phyloP scores from a whole-genome alignment of 2,797 vertebrate genomes.

The Muscicapa striata region DNA sequence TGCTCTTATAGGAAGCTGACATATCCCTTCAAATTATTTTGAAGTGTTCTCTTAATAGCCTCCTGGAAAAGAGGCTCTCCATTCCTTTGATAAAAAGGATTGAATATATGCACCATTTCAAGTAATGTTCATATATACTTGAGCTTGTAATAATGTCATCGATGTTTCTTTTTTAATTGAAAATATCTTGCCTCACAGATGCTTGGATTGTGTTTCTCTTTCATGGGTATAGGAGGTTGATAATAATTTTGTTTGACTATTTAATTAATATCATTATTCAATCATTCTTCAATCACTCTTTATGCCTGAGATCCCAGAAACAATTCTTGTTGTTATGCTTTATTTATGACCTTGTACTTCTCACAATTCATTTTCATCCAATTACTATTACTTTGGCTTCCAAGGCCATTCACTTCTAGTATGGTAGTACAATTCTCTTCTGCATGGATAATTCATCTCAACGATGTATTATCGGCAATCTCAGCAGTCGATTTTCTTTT shows the following conservation, averaged over 20 bases:
- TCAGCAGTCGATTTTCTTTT: background rate
- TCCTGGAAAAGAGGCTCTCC: background rate
- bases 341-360: background rate
- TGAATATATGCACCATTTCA: background rate
- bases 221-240: background rate
- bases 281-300: background rate
- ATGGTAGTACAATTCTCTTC: background rate
- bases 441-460: constrained; percentile 2
- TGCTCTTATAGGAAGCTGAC: background rate
- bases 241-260: background rate
- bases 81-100: background rate
- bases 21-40: background rate
- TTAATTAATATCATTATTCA: background rate
- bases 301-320: background rate
- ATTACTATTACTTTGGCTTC: background rate
- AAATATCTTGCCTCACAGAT: background rate
- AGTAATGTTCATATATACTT: background rate
- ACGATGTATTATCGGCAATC: background rate
- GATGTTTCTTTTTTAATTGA: background rate
- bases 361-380: background rate
- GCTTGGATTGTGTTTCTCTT: background rate
- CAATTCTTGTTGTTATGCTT: background rate
- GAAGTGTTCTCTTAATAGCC: background rate
- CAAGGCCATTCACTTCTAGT: background rate
- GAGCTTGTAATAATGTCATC: background rate